phyloP scores from a whole-genome alignment of 1,140 invertebrate species.

The Drosophila nebulosa region DNA sequence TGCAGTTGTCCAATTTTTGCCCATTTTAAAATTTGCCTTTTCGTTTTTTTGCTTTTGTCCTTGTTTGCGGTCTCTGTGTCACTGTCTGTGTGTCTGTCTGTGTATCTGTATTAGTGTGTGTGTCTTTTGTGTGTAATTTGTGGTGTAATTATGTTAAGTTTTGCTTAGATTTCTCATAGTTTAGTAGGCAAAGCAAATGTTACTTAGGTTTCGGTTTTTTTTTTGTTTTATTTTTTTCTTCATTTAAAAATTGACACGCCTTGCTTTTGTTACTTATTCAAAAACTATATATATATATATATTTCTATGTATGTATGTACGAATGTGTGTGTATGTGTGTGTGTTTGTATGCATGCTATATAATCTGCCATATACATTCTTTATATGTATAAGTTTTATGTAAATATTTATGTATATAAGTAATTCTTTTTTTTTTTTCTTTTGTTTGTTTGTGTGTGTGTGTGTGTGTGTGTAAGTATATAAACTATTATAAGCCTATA shows the following conservation, averaged over 20 bases:
- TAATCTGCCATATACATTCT: constrained; percentile 2
- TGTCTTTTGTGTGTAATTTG: constrained; percentile 64
- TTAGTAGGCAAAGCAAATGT: constrained; percentile 13
- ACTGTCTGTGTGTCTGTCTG: constrained; percentile 5
- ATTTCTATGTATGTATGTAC: constrained; percentile 27
- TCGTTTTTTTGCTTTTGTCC: constrained; percentile 11
- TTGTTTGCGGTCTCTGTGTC: constrained; percentile 27
- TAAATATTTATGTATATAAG: constrained; percentile 47
- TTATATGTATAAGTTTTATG: constrained; percentile 54
- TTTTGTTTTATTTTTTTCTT: too few species aligned
- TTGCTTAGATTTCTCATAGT: constrained; percentile 27
- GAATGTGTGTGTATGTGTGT: constrained; percentile 30
- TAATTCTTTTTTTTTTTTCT: constrained; percentile 18
- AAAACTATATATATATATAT: constrained; percentile 56
- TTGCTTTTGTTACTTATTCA: constrained; percentile 39
- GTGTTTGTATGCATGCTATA: constrained; percentile 24
- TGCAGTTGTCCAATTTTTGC: constrained; percentile 67
- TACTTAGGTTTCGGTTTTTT: constrained; percentile 14
- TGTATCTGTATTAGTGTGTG: constrained; percentile 40
- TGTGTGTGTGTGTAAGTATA: constrained; percentile 72
- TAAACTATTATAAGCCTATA: constrained; percentile 79
- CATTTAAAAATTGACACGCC: constrained; percentile 71
- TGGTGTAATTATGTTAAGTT: constrained; percentile 70
- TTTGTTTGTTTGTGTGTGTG: constrained; percentile 28
- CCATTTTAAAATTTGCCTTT: constrained; percentile 45